These are phyloP conservation scores for Pachymerium ferrugineum DNA, from an alignment of 2,888 invertebrate genomes.

Conservation along the genomic window DNA sequence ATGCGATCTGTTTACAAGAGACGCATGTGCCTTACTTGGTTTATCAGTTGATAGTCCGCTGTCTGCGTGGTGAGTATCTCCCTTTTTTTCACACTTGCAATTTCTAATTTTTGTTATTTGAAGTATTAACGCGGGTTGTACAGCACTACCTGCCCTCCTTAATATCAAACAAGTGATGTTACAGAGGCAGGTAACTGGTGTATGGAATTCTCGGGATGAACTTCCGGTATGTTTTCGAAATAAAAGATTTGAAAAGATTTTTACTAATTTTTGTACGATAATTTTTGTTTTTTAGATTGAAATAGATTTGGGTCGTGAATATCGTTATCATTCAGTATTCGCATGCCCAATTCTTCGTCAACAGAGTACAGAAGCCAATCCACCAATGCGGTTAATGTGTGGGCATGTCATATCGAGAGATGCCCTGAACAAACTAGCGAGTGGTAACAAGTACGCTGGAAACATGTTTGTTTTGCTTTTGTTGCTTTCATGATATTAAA, in stretches of 20 bases:
- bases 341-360: conserved; percentile 97
- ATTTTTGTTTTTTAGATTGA: conserved; percentile 64
- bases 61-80: conserved; percentile 64
- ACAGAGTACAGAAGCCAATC: conserved; percentile 91
- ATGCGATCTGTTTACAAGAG: conserved; percentile 82
- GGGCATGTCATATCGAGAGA: conserved; percentile 98
- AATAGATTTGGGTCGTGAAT: conserved; percentile 83
- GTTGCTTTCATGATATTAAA: no score
- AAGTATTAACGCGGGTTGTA: conserved; percentile 84
- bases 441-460: conserved; percentile 73
- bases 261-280: not conserved
- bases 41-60: conserved; percentile 84
- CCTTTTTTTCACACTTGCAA: not conserved
- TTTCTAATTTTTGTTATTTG: conserved; percentile 36
- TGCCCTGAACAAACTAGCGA: conserved; percentile 89
- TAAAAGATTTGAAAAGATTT: not conserved
- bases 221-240: conserved; percentile 65
- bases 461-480: conserved; percentile 23
- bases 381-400: conserved; percentile 93
- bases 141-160: conserved; percentile 86
- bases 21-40: conserved; percentile 85
- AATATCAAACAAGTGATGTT: conserved; percentile 90
- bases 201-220: conserved; percentile 90
- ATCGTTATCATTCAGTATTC: conserved; percentile 94
- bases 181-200: conserved; percentile 79